Conservation (phyloP, 1,140 invertebrate species). For the Phymastichus coffea region DNA sequence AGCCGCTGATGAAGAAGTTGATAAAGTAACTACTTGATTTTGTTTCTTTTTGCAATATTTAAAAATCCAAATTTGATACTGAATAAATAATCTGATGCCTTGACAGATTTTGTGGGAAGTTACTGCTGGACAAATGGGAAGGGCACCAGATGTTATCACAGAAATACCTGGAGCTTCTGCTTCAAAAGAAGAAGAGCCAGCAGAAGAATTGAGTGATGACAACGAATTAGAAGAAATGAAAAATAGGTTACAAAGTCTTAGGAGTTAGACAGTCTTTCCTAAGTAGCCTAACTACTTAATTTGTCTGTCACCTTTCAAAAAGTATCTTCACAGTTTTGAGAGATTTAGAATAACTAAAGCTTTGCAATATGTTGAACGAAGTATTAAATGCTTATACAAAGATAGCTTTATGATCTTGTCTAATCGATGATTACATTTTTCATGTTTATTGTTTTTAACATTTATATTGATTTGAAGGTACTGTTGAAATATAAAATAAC, state of each 20-base stretch:
- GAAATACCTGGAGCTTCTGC: constrained; percentile 64
- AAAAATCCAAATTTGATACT: not conserved
- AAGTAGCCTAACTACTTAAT: not conserved
- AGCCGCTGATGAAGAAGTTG: constrained; percentile 89
- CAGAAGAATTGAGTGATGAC: constrained; percentile 70
- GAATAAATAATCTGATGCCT: constrained; percentile 15
- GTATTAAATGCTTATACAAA: constrained; percentile 13
- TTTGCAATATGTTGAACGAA: not conserved
- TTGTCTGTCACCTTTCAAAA: not conserved
- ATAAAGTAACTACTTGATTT: constrained; percentile 68
- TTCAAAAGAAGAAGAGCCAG: constrained; percentile 51
- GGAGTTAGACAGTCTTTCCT: constrained; percentile 65
- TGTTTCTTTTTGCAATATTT: not conserved
- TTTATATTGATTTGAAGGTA: too few species aligned
- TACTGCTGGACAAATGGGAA: constrained; percentile 88
- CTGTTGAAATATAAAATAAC: too few species aligned
- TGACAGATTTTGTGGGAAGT: constrained; percentile 89
- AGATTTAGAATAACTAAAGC: not conserved
- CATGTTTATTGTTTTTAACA: too few species aligned
- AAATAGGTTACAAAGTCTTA: constrained; percentile 76
- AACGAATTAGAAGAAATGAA: constrained; percentile 85
- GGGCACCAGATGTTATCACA: constrained; percentile 77
- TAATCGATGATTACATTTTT: too few species aligned
- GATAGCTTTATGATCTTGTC: not conserved
- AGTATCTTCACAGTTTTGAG: not conserved